Conservation (phyloP, 2,888 invertebrate genomes). For the Amiota mariae region DNA sequence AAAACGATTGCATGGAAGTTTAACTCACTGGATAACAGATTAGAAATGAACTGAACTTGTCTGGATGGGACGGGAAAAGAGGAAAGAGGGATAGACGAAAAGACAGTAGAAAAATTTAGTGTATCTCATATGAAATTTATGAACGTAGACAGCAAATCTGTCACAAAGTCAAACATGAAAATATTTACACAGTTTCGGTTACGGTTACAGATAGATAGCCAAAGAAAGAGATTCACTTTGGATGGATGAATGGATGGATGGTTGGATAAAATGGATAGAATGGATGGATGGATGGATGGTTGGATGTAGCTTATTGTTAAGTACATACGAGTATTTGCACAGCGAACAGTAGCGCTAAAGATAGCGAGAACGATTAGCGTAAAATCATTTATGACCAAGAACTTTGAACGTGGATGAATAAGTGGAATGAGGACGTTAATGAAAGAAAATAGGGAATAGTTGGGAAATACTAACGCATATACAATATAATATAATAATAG, state of each 20-base stretch:
- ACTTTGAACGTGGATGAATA: no score
- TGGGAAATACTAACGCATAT: no score
- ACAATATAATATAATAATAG: no score
- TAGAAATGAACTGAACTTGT: background rate
- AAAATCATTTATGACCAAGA: slow-evolving; percentile 37
- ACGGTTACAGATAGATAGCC: background rate
- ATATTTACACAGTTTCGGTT: slow-evolving; percentile 47
- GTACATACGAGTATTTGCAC: slow-evolving; percentile 57
- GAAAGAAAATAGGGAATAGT: no score
- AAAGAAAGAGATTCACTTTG: background rate
- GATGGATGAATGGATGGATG: no score
- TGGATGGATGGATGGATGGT: no score
- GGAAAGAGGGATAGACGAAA: slow-evolving; percentile 25
- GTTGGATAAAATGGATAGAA: no score
- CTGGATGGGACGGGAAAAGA: background rate
- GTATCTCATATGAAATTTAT: slow-evolving; percentile 34
- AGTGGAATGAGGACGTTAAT: no score
- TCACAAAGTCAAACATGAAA: slow-evolving; percentile 63
- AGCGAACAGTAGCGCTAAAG: slow-evolving; percentile 60
- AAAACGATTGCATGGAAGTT: background rate
- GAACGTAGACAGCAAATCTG: slow-evolving; percentile 62
- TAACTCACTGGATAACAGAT: background rate
- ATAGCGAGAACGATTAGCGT: slow-evolving; percentile 59
- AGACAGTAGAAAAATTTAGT: slow-evolving; percentile 27
- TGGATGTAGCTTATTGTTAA: slow-evolving; percentile 6